These are phyloP conservation scores for Anticlea derivata DNA, from an alignment of 2,888 invertebrate genomes.

Conservation along the genomic window DNA sequence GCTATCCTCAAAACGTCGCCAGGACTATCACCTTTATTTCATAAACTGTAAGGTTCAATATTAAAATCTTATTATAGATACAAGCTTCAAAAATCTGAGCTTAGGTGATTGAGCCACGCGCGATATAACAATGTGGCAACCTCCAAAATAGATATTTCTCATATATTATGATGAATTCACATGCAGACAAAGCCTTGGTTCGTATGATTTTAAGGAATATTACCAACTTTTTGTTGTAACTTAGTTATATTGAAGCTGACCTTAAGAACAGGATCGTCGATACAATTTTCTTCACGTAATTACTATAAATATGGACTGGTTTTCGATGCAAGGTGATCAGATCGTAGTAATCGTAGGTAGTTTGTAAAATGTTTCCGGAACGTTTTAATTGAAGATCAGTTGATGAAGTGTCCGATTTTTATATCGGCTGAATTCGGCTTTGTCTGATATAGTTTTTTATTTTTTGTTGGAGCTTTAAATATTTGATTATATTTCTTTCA, in stretches of 20 bases:
- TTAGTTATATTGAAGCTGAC: slow-evolving; percentile 35
- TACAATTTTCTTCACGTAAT: slow-evolving; percentile 48
- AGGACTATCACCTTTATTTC: not conserved
- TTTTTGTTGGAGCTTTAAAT: not conserved
- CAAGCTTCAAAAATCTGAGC: too few relatives aligned
- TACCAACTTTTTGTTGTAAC: slow-evolving; percentile 15
- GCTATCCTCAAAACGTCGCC: slow-evolving; percentile 12
- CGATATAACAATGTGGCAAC: slow-evolving; percentile 16
- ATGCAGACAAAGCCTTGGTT: slow-evolving; percentile 19
- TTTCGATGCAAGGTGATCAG: slow-evolving; percentile 62
- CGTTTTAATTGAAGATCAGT: slow-evolving; percentile 19
- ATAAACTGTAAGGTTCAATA: not conserved
- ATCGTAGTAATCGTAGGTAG: slow-evolving; percentile 39
- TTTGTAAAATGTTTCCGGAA: slow-evolving; percentile 51
- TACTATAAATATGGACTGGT: slow-evolving; percentile 54
- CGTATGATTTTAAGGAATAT: slow-evolving; percentile 15
- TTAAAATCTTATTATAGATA: too few relatives aligned
- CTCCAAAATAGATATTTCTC: slow-evolving; percentile 18
- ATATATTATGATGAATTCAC: slow-evolving; percentile 9
- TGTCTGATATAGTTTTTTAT: not conserved
- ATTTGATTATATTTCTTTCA: too few relatives aligned
- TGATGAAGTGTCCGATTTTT: slow-evolving; percentile 2
- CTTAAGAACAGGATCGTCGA: slow-evolving; percentile 57
- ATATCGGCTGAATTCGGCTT: slow-evolving; percentile 2
- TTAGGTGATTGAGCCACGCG: slow-evolving; percentile 1